Evolutionary conservation across 1,140 invertebrate species (phyloP), one percentile per base, ranked within the genome.

Genomic region (Drosophila pandora): DNA sequence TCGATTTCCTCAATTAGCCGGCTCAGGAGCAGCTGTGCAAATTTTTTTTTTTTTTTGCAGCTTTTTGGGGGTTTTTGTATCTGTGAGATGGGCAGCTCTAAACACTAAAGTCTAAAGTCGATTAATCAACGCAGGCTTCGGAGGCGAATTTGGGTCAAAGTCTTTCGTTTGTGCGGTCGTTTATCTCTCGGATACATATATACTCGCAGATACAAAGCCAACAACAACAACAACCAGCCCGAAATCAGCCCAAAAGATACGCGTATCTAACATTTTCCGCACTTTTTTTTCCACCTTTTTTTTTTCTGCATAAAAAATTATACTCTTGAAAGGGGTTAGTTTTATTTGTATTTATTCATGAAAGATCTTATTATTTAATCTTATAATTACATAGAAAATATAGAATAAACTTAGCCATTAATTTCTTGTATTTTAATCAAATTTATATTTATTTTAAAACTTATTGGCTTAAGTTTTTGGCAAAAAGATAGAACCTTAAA

Each of bases 1-100:
- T 83, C 79, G 79, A 83, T 83, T 83, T 83, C 79, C 80, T 84
- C 79, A 75, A 83, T 84, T 83, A 83, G 79, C 79, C 64, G 67
- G 62, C 65, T 68, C 43, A 57, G 65, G 23, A 69, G 65, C 65
- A 70, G 67, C 67, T 70, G 67, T 70, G 67, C 67, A 39, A 70
- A 70, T 69, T 69, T 43, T 30, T 10, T 25, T 34, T 39, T 43
- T 53, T 8, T 4, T 52, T 13, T 12, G n/a, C n/a, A n/a, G n/a
- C n/a, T 22, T 10, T 7, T 52, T 22, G 22, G 13, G 56, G 25
- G 10, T 1, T 12, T 45, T 41, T 49, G 56, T 61, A 67, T 72
- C 62, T 78, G 60, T 52, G 68, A 81, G 78, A 76, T 81, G 74
- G 61, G 79, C 79, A 74, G 61, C 28, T 28, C 5, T 28, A 37